Evolutionary conservation across 2,113 vertebrate genomes (phyloP), one percentile per base, ranked within the genome.

Genomic region (Laterallus jamaicensis): DNA sequence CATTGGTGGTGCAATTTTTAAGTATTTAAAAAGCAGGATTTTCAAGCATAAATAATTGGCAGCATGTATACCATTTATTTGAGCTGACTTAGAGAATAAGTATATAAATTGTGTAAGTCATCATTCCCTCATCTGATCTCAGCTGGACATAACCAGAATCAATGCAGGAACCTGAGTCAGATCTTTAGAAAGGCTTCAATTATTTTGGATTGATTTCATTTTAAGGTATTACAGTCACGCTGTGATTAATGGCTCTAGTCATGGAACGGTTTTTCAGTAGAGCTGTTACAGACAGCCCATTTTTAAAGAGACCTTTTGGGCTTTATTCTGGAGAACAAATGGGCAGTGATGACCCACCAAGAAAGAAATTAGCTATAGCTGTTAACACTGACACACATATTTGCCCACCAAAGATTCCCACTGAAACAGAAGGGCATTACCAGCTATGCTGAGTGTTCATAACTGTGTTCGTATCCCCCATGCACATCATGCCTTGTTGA

Each of bases 171-270:
- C 54, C 42, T 66, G 54, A 96, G 37, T 93, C 69, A 94, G 80
- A 71, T 85, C 74, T 89, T 96, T 91, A 92, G 55, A 95, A 89
- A 76, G 58, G 18, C 77, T 92, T 96, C 91, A 79, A 35, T 96
- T 94, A 91, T 92, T 91, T 84, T 91, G 47, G 31, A 85, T 70
- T 93, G 67, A 96, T 93, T 96, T 92, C 3, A 69, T 93, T 91
- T 89, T 68, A 74, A 91, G 70, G 28, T 79, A 35, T 82, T 82
- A 67, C 55, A 91, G 81, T 82, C 83, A 85, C 11, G 11, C 21
- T 47, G 70, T 92, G 81, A 95, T 86, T 93, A 95, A 97, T 95
- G 35, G 39, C 47, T 58, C 32, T 69, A 91, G 24, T 78, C 37
- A 62, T 35, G 10, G 39, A 6, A 75, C 35, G 73, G 58, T 88